phyloP scores from a whole-genome alignment of 2,113 vertebrate species.

The Misgurnus anguillicaudatus region DNA sequence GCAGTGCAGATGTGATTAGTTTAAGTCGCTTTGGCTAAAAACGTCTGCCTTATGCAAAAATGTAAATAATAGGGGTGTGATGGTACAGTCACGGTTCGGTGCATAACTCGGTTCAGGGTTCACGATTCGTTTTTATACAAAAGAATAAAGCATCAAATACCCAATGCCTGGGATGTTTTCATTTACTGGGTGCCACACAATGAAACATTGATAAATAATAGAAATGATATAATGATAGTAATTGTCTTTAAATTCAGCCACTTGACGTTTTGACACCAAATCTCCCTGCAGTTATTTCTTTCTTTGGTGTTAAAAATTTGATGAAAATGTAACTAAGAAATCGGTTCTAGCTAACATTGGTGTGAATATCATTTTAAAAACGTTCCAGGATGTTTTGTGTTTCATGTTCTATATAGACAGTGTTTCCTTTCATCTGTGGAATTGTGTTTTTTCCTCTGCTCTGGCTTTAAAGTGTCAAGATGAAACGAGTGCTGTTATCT shows the following conservation, averaged over 20 bases:
- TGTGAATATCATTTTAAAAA: slow-evolving; percentile 1
- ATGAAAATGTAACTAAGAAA: background rate
- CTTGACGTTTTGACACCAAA: too few relatives aligned
- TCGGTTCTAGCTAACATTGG: slow-evolving; percentile 7
- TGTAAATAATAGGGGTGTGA: too few relatives aligned
- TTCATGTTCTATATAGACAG: slow-evolving; percentile 12
- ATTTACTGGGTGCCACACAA: too few relatives aligned
- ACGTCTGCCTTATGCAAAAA: too few relatives aligned
- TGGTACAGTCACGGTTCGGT: too few relatives aligned
- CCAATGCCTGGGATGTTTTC: too few relatives aligned
- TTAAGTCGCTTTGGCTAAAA: too few relatives aligned
- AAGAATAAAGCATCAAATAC: too few relatives aligned
- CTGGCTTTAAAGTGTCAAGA: slow-evolving; percentile 34
- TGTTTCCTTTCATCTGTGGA: slow-evolving; percentile 29
- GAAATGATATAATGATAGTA: too few relatives aligned
- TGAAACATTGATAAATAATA: background rate
- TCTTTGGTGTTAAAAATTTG: background rate
- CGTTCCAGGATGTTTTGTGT: slow-evolving; percentile 21
- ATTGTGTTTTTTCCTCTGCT: slow-evolving; percentile 2
- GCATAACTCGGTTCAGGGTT: too few relatives aligned
- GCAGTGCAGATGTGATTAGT: background rate
- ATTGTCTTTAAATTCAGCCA: too few relatives aligned
- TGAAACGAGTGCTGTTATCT: slow-evolving; percentile 18
- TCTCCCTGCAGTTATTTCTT: background rate
- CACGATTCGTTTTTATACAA: too few relatives aligned